A percentile compares a stretch with the other conserved stretches of the same genome.
These are phyloP conservation scores for Hipparchia semele DNA, from an alignment of 2,888 invertebrate genomes.

Conservation along the genomic window DNA sequence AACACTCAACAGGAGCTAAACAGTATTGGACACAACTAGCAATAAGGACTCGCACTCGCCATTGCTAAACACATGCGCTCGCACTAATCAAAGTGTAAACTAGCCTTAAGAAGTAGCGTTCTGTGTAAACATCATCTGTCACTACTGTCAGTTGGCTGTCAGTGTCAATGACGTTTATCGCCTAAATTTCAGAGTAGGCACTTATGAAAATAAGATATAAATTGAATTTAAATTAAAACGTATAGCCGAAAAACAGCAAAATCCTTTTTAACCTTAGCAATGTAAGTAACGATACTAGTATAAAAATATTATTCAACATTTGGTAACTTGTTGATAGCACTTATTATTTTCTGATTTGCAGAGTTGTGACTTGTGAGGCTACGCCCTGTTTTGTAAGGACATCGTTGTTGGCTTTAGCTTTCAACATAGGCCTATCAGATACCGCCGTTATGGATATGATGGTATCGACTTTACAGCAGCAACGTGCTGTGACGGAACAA, in stretches of 20 bases:
- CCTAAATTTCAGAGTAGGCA: no score
- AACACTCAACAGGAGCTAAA: no score
- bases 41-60: no score
- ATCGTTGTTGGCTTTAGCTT: conserved; percentile 66
- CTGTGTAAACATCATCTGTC: background rate
- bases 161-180: background rate
- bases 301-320: background rate
- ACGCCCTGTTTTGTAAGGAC: conserved; percentile 72
- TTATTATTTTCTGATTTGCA: conserved; percentile 31
- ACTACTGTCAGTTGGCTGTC: background rate
- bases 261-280: background rate
- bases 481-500: conserved; percentile 96
- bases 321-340: background rate
- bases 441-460: conserved; percentile 96
- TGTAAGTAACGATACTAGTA: background rate
- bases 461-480: conserved; percentile 97
- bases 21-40: no score
- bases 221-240: background rate
- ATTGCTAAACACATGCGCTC: no score
- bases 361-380: conserved; percentile 52
- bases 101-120: no score
- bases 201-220: no score
- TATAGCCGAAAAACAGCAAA: background rate
- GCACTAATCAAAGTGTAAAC: no score
- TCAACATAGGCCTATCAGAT: conserved; percentile 94